phyloP scores from a whole-genome alignment of 2,113 vertebrate species.

The Colius striatus region DNA sequence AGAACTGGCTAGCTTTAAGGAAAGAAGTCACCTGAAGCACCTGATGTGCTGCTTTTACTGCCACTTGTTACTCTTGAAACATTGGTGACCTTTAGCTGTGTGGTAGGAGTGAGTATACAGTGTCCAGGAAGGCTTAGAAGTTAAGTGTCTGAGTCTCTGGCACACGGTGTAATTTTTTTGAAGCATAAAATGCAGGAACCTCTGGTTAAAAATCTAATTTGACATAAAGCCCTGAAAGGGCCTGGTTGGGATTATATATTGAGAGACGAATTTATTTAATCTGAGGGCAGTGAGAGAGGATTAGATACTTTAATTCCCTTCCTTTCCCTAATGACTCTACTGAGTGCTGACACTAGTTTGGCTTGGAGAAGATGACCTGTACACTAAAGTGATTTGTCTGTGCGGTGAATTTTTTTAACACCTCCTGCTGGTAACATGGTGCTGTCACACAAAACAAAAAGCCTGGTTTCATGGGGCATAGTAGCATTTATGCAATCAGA shows the following conservation, averaged over 20 bases:
- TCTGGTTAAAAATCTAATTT: neutral
- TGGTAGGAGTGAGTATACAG: neutral
- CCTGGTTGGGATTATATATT: neutral
- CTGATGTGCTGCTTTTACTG: neutral
- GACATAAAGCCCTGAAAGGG: neutral
- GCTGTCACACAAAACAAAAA: neutral
- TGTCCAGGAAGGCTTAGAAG: neutral
- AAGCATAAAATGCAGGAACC: neutral
- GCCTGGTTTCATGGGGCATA: neutral
- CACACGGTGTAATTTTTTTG: neutral
- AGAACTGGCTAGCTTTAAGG: neutral
- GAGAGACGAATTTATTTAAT: slow-evolving; percentile 20
- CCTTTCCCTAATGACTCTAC: neutral
- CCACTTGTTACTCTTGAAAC: neutral
- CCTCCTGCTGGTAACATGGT: neutral
- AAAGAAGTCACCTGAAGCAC: neutral
- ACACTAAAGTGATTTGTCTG: neutral
- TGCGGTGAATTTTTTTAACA: neutral
- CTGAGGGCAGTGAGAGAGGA: slow-evolving; percentile 14
- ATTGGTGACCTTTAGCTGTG: neutral
- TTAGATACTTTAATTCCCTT: slow-evolving; percentile 38
- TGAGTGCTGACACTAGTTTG: slow-evolving; percentile 29
- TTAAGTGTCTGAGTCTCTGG: neutral
- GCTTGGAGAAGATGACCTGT: neutral
- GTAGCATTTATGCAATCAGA: neutral